Percentiles rank a stretch among this genome's conserved stretches.
Conservation (phyloP, 2,113 vertebrate species). For the Nesoenas mayeri region DNA sequence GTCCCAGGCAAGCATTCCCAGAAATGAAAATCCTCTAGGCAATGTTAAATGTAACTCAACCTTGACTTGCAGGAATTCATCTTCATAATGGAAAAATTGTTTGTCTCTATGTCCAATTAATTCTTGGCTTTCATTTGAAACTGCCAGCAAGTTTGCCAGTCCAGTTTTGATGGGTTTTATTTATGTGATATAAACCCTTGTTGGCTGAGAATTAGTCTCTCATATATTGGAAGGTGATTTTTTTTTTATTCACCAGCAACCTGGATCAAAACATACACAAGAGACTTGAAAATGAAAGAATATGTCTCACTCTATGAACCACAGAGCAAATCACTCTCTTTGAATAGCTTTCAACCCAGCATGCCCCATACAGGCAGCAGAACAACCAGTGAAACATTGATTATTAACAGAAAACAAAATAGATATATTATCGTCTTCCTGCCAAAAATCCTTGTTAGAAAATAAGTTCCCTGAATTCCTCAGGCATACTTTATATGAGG, state of each 20-base stretch:
- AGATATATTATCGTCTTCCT: not conserved
- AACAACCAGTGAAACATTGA: not conserved
- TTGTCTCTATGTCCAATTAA: constrained; percentile 32
- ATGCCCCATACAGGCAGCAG: not conserved
- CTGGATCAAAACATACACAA: not conserved
- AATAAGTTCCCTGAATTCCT: not conserved
- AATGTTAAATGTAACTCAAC: constrained; percentile 42
- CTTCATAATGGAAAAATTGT: not conserved
- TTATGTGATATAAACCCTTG: constrained; percentile 5
- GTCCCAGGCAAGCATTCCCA: not conserved
- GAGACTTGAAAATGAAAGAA: not conserved
- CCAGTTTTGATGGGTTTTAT: not conserved
- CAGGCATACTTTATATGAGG: not conserved
- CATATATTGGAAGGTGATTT: not conserved
- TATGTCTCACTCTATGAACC: not conserved
- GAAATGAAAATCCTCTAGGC: constrained; percentile 24
- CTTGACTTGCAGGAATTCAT: constrained; percentile 24
- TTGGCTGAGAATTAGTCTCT: not conserved
- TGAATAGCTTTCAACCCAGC: not conserved
- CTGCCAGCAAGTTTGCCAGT: constrained; percentile 4
- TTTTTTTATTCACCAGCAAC: not conserved
- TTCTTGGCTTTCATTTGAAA: constrained; percentile 41
- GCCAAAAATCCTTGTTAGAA: not conserved
- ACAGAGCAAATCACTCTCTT: not conserved
- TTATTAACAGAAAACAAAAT: not conserved